Percentiles rank a stretch among this genome's conserved stretches.
phyloP scores from a whole-genome alignment of 2,797 vertebrate genomes.

The Enteromius unitaeniatus region DNA sequence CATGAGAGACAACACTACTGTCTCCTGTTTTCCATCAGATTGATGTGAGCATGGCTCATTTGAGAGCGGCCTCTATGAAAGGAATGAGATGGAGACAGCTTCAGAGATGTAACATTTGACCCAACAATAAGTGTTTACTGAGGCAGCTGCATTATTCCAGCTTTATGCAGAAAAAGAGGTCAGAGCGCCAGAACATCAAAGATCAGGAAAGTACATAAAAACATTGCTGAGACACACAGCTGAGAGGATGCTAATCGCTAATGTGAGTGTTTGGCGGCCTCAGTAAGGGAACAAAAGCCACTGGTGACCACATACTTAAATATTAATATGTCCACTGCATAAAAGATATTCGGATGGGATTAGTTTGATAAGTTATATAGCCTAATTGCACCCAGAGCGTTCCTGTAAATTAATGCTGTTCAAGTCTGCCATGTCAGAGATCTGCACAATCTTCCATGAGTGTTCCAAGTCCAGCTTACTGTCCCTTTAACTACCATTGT shows the following conservation, averaged over 20 bases:
- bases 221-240: background rate
- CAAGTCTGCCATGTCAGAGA: background rate
- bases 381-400: background rate
- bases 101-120: slow-evolving; percentile 24
- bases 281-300: background rate
- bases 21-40: slow-evolving; percentile 20
- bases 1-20: slow-evolving; percentile 22
- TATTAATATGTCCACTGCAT: background rate
- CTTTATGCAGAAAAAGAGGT: background rate
- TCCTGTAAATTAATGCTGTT: background rate
- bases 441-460: background rate
- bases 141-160: background rate
- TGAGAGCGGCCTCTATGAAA: slow-evolving; percentile 14
- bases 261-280: slow-evolving; percentile 2
- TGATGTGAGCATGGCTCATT: slow-evolving; percentile 4
- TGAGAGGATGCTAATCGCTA: slow-evolving; percentile 1
- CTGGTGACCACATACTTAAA: slow-evolving; percentile 6
- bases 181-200: background rate
- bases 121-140: slow-evolving; percentile 16
- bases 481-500: background rate
- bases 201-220: background rate
- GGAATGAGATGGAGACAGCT: background rate
- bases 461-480: background rate
- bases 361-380: background rate
- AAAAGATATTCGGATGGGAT: background rate